Conservation (phyloP, 2,113 vertebrate genomes). For the Myotis davidii region DNA sequence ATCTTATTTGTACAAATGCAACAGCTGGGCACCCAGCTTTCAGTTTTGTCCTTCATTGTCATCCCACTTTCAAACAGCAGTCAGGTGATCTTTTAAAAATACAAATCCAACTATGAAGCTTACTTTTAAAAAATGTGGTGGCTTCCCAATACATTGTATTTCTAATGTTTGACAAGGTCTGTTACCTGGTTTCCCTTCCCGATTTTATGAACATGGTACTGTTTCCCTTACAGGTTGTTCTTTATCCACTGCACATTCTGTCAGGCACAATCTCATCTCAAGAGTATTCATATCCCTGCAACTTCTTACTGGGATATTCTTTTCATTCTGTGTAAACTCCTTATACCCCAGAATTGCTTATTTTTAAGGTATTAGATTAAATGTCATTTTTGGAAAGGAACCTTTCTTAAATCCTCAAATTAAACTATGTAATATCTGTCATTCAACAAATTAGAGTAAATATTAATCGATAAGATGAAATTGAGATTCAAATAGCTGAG, state of each 20-base stretch:
- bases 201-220: background rate
- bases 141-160: background rate
- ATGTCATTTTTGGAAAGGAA: background rate
- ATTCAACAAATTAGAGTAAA: background rate
- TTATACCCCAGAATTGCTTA: background rate
- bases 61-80: background rate
- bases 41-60: background rate
- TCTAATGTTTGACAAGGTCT: background rate
- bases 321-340: background rate
- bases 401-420: background rate
- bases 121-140: background rate
- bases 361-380: background rate
- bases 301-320: background rate
- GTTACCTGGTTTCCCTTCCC: background rate
- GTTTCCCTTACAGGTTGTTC: background rate
- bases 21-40: background rate
- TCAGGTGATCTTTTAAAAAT: background rate
- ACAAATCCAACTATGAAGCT: background rate
- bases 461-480: background rate
- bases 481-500: background rate
- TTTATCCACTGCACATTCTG: background rate
- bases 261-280: background rate
- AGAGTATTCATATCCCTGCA: background rate
- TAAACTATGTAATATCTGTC: background rate
- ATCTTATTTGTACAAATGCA: background rate